These are phyloP conservation scores for Nansenia antarctica DNA, from an alignment of 2,113 vertebrate genomes.

Conservation along the genomic window DNA sequence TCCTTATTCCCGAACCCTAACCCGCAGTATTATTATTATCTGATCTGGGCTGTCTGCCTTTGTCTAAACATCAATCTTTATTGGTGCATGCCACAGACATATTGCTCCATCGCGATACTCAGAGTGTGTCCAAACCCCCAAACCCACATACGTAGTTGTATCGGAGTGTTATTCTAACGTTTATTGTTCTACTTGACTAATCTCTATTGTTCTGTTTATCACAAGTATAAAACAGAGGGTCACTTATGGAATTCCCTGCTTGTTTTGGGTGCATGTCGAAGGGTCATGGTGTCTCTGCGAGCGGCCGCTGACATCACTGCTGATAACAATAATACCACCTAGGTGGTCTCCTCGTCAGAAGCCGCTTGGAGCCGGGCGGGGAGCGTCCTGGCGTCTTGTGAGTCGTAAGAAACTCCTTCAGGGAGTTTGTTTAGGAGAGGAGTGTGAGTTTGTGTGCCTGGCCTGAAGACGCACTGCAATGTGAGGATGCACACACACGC, in stretches of 20 bases:
- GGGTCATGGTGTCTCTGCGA: not conserved
- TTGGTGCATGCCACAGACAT: not conserved
- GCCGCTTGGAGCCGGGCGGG: not conserved
- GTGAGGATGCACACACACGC: not conserved
- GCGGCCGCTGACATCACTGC: not conserved
- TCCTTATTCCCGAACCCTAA: not conserved
- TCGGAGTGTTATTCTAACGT: too few relatives aligned
- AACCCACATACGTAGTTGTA: not conserved
- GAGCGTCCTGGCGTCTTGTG: not conserved
- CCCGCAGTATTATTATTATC: not conserved
- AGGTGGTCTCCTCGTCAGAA: conserved; percentile 6
- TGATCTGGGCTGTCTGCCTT: not conserved
- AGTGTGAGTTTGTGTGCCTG: not conserved
- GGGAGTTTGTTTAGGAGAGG: not conserved
- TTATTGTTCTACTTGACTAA: not conserved
- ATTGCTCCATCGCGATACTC: not conserved
- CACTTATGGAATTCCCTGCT: not conserved
- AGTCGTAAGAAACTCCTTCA: not conserved
- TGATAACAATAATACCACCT: not conserved
- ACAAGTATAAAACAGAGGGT: not conserved
- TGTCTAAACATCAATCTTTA: not conserved
- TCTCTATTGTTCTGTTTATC: not conserved
- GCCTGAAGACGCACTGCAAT: not conserved
- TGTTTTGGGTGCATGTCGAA: not conserved
- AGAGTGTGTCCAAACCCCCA: not conserved